These are phyloP conservation scores for Choloepus hoffmanni DNA, from an alignment of 2,113 vertebrate species.

Conservation along the genomic window DNA sequence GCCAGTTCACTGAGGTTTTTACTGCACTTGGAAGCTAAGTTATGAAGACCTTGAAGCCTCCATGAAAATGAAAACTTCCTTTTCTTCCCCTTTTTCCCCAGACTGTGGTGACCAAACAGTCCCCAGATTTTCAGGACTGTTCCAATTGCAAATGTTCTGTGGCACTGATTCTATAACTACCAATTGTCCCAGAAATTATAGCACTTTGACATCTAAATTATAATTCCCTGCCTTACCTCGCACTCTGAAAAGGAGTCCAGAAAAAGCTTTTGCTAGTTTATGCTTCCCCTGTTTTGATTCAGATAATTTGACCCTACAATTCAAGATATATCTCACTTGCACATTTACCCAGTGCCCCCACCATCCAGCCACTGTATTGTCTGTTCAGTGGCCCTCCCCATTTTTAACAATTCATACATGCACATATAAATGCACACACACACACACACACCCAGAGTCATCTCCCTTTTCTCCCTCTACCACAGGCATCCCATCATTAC, in stretches of 20 bases:
- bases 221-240: not conserved
- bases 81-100: not conserved
- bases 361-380: not conserved
- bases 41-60: slow-evolving; percentile 74
- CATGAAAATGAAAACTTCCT: slow-evolving; percentile 76
- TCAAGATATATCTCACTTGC: not conserved
- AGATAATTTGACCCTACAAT: not conserved
- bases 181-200: not conserved
- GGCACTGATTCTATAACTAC: not conserved
- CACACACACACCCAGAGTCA: not conserved
- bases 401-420: not conserved
- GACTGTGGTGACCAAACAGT: slow-evolving; percentile 12
- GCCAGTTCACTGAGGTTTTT: slow-evolving; percentile 74
- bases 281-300: not conserved
- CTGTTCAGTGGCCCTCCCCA: accelerated
- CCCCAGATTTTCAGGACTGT: not conserved
- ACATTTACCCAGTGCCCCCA: not conserved
- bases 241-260: not conserved
- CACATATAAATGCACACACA: not conserved
- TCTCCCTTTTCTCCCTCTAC: not conserved
- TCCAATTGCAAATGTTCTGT: not conserved
- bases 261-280: not conserved
- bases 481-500: accelerated
- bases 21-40: slow-evolving; percentile 72
- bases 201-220: not conserved